phyloP scores from a whole-genome alignment of 30 jellyfish, hydroid and myxozoan genomes.

The Euphysa ruthae region DNA sequence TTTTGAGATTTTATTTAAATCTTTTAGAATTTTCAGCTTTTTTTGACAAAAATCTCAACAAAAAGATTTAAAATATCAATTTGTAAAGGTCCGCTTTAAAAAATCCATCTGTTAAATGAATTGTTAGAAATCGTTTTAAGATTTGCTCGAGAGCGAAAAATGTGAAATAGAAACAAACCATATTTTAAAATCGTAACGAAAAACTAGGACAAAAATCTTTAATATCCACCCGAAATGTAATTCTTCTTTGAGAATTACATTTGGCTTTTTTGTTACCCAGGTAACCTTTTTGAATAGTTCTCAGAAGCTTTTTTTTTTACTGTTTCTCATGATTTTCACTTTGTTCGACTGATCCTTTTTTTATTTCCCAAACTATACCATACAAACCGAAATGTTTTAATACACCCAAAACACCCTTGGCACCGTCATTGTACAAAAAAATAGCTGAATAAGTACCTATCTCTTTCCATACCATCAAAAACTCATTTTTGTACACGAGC shows the following conservation, averaged over 20 bases:
- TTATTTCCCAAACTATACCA: background rate
- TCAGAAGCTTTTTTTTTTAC: background rate
- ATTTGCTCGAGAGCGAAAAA: background rate
- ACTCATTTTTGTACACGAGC: background rate
- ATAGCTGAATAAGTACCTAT: background rate
- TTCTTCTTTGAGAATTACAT: background rate
- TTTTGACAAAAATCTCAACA: no score
- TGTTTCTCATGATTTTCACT: background rate
- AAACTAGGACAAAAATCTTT: background rate
- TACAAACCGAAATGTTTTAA: background rate
- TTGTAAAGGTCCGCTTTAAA: no score
- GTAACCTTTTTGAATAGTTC: background rate
- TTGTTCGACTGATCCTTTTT: background rate
- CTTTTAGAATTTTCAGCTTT: background rate
- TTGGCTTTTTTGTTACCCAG: background rate
- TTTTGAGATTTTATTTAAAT: background rate
- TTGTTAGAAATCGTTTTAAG: background rate
- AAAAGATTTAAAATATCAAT: no score
- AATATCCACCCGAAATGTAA: conserved; percentile 4
- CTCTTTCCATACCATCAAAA: no score
- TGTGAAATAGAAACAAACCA: background rate
- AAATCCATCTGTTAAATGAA: conserved; percentile 3
- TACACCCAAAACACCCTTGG: background rate
- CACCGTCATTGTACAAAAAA: background rate
- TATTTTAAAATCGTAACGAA: background rate